Conservation (phyloP, 2,888 invertebrate species). For the Tetrapedia diversipes region DNA sequence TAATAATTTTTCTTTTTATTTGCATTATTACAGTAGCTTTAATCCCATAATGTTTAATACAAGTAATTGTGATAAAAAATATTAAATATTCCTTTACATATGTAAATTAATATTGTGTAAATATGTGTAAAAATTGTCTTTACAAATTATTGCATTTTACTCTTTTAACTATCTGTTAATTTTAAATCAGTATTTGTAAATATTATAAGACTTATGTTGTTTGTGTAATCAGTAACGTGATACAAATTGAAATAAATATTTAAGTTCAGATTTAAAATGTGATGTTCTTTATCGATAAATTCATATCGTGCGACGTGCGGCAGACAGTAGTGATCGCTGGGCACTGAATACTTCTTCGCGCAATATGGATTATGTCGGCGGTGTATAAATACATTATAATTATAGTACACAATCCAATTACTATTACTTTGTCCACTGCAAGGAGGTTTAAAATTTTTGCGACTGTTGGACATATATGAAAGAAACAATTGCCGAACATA, state of each 20-base stretch:
- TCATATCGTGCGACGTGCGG: no score
- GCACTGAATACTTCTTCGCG: no score
- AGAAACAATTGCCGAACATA: no score
- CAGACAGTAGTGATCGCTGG: no score
- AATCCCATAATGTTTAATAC: constrained; percentile 23
- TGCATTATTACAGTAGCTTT: constrained; percentile 86
- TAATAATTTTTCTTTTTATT: constrained; percentile 88
- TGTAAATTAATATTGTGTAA: constrained; percentile 20
- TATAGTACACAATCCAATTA: no score
- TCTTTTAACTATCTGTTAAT: constrained; percentile 5
- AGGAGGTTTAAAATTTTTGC: no score
- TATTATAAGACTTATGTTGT: constrained; percentile 2
- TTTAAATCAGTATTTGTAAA: constrained; percentile 7
- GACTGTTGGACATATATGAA: no score
- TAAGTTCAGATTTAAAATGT: background rate
- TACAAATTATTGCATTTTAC: constrained; percentile 16
- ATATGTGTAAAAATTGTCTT: constrained; percentile 27
- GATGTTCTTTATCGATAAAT: background rate
- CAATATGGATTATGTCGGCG: no score
- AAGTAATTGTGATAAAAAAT: background rate
- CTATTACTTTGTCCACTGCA: no score
- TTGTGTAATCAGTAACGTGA: constrained; percentile 2
- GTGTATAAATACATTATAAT: no score
- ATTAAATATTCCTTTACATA: constrained; percentile 10
- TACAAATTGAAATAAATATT: constrained; percentile 23